phyloP scores from a whole-genome alignment of 2,888 invertebrate genomes.

The Lysandra coridon region DNA sequence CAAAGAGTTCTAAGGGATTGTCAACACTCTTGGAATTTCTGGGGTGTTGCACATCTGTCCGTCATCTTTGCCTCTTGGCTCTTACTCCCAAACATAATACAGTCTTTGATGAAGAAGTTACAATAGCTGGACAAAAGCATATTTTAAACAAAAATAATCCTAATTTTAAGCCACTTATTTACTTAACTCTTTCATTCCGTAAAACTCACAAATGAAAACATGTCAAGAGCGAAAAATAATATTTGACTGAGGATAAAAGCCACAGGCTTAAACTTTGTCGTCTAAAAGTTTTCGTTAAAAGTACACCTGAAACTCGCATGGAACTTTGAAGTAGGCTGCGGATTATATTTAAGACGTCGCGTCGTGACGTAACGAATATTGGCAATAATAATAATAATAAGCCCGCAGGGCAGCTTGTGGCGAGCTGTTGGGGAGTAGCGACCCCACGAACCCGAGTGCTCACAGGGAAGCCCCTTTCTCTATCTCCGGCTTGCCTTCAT shows the following conservation, averaged over 20 bases:
- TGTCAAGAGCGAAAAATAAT: background rate
- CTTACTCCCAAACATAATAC: background rate
- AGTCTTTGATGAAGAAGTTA: background rate
- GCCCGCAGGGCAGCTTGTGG: too few relatives aligned
- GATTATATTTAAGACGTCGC: background rate
- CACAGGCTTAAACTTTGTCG: background rate
- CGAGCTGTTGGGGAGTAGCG: too few relatives aligned
- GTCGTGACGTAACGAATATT: too few relatives aligned
- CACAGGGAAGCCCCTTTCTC: too few relatives aligned
- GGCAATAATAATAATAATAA: too few relatives aligned
- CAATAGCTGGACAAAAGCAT: background rate
- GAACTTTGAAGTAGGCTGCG: background rate
- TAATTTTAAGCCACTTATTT: background rate
- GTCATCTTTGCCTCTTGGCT: too few relatives aligned
- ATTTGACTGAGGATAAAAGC: background rate
- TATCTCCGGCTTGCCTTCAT: too few relatives aligned
- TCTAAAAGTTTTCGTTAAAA: slow-evolving; percentile 1
- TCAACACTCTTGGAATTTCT: too few relatives aligned
- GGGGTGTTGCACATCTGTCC: too few relatives aligned
- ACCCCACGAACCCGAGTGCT: too few relatives aligned
- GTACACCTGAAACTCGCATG: slow-evolving; percentile 12
- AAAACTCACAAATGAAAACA: background rate
- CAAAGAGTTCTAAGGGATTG: too few relatives aligned
- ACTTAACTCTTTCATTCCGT: background rate
- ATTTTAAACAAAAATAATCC: background rate